Evolutionary conservation across 2,113 vertebrate species (phyloP).

Genomic region (Anguilla rostrata): DNA sequence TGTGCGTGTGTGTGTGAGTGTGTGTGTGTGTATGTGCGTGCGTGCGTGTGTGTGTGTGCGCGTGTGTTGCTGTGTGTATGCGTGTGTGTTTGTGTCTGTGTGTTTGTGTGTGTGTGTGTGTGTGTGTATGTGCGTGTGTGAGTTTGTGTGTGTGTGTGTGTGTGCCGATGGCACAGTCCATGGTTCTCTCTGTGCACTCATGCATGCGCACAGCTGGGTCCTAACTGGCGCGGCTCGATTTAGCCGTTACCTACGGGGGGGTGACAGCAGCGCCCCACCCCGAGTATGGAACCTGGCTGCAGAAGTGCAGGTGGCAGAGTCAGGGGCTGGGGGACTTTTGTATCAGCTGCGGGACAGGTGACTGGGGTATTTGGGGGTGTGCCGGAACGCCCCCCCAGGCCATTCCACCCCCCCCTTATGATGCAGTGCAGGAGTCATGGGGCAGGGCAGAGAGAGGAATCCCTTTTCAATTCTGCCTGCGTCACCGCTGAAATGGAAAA

Average conservation of each 20-base stretch:
- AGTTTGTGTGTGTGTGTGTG: not conserved
- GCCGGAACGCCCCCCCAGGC: no score
- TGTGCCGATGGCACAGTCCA: not conserved
- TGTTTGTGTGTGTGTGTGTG: no score
- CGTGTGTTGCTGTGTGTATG: no score
- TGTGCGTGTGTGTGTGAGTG: no score
- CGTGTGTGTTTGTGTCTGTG: no score
- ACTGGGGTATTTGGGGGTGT: not conserved
- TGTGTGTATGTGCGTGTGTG: no score
- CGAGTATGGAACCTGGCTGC: not conserved
- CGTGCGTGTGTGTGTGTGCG: no score
- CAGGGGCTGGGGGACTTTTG: not conserved
- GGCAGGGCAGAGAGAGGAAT: constrained; percentile 1
- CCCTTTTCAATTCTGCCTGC: constrained; percentile 20
- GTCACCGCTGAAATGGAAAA: constrained; percentile 22
- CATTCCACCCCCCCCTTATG: no score
- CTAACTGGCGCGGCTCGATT: not conserved
- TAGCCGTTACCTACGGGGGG: not conserved
- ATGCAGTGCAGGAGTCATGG: no score
- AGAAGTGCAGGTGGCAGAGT: not conserved
- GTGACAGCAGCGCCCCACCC: not conserved
- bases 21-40: no score
- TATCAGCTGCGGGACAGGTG: not conserved
- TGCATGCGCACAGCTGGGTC: not conserved
- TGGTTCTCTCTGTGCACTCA: not conserved